Evolutionary conservation across 1,140 invertebrate genomes (phyloP).

Genomic region (Caenorhabditis brenneri): DNA sequence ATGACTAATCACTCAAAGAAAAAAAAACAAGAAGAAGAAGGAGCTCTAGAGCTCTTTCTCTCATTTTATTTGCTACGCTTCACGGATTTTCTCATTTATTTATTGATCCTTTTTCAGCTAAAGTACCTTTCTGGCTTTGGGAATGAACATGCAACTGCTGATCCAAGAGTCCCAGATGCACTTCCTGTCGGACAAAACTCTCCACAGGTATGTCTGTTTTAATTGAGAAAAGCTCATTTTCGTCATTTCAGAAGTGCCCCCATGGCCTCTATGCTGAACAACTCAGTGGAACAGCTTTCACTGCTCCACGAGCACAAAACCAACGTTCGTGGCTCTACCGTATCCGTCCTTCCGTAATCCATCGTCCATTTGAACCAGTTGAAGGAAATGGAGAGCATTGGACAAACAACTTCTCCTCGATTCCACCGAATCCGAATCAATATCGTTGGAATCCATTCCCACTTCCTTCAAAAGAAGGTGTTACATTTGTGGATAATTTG

Average conservation of each 20-base stretch:
- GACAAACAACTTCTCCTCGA: slow-evolving; percentile 59
- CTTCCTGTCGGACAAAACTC: slow-evolving; percentile 84
- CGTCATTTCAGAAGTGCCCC: slow-evolving; percentile 76
- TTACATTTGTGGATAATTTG: slow-evolving; percentile 88
- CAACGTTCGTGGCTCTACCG: slow-evolving; percentile 83
- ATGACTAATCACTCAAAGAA: slow-evolving; percentile 43
- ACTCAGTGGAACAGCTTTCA: slow-evolving; percentile 92
- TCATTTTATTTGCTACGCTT: slow-evolving; percentile 3
- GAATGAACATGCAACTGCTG: slow-evolving; percentile 88
- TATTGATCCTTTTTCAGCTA: slow-evolving; percentile 57
- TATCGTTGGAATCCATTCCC: slow-evolving; percentile 90
- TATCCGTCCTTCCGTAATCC: slow-evolving; percentile 86
- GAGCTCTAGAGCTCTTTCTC: not conserved
- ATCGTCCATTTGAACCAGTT: slow-evolving; percentile 78
- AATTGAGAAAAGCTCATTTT: no score
- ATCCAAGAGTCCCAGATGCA: slow-evolving; percentile 83
- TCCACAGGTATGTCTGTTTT: slow-evolving; percentile 79
- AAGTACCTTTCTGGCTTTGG: slow-evolving; percentile 91
- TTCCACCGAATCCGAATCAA: slow-evolving; percentile 74
- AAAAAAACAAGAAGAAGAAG: not conserved
- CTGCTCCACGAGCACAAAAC: slow-evolving; percentile 84
- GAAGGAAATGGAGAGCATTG: slow-evolving; percentile 43
- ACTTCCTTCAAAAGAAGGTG: slow-evolving; percentile 76
- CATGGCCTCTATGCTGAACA: slow-evolving; percentile 96
- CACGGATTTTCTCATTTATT: slow-evolving; percentile 36